These are phyloP conservation scores for Sebastes baramenuke DNA, from an alignment of 2,797 vertebrate species.

Conservation along the genomic window DNA sequence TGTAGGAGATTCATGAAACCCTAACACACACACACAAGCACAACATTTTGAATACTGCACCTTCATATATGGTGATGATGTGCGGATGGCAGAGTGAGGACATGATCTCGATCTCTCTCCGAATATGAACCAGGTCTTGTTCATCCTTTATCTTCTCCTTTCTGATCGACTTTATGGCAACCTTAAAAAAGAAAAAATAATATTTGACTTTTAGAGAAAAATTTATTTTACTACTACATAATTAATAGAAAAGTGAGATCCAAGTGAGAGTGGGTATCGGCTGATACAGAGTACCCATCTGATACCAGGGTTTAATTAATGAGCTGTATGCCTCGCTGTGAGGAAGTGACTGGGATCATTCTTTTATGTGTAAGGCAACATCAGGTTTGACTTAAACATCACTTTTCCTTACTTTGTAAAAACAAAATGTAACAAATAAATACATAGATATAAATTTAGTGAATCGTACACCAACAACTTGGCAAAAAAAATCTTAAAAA, in stretches of 20 bases:
- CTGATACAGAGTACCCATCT: fast-evolving
- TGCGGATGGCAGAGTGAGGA: constrained; percentile 95
- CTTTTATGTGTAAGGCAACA: too few species aligned
- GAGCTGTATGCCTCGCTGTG: too few species aligned
- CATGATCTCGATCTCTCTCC: constrained; percentile 98
- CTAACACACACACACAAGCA: not conserved
- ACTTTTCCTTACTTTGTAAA: too few species aligned
- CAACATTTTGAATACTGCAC: constrained; percentile 67
- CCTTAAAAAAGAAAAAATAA: constrained; percentile 73
- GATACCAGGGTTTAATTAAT: too few species aligned
- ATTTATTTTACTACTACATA: not conserved
- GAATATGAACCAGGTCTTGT: constrained; percentile 93
- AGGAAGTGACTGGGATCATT: too few species aligned
- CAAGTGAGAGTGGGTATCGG: not conserved
- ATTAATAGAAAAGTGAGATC: not conserved
- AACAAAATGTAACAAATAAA: too few species aligned
- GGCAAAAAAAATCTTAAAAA: too few species aligned
- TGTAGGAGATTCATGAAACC: not conserved
- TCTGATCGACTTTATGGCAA: constrained; percentile 96
- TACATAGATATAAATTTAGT: too few species aligned
- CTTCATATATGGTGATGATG: constrained; percentile 96
- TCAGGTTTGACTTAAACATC: too few species aligned
- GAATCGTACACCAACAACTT: too few species aligned
- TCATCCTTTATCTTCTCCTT: constrained; percentile 97
- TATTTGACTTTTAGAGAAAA: not conserved